Evolutionary conservation across 2,113 vertebrate genomes (phyloP).

Genomic region (Sceloporus tristichus): DNA sequence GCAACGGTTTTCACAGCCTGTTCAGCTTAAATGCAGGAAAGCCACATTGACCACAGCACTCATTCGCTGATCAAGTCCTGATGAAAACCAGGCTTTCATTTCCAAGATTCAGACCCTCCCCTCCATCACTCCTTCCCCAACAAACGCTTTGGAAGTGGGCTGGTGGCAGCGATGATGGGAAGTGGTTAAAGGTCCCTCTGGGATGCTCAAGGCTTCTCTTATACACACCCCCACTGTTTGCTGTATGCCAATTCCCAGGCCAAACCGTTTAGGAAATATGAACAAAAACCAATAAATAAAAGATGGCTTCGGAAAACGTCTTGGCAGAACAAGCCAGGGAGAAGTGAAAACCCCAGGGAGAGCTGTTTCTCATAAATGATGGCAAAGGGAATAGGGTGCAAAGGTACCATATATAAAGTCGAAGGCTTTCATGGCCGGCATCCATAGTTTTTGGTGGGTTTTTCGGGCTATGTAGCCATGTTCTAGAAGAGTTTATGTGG

Average conservation of each 20-base stretch:
- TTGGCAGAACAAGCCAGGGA: slow-evolving; percentile 53
- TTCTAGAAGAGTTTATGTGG: too few relatives aligned
- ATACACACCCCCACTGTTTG: slow-evolving; percentile 51
- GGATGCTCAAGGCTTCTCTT: slow-evolving; percentile 46
- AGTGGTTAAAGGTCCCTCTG: slow-evolving; percentile 46
- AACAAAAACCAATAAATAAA: slow-evolving; percentile 49
- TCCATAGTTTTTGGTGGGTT: too few relatives aligned
- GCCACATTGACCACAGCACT: slow-evolving; percentile 57
- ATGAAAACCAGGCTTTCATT: slow-evolving; percentile 60
- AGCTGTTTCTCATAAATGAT: slow-evolving; percentile 64
- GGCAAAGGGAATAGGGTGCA: slow-evolving; percentile 45
- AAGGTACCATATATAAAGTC: slow-evolving; percentile 64
- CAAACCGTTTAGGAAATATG: slow-evolving; percentile 61
- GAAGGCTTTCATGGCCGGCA: not conserved
- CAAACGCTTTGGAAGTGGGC: slow-evolving; percentile 15
- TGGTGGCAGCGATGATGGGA: slow-evolving; percentile 12
- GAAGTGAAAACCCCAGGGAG: slow-evolving; percentile 53
- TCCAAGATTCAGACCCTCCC: not conserved
- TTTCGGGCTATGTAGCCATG: too few relatives aligned
- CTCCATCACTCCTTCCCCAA: slow-evolving; percentile 30
- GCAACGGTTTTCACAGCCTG: slow-evolving; percentile 32
- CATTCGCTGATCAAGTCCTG: slow-evolving; percentile 66
- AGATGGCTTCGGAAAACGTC: slow-evolving; percentile 13
- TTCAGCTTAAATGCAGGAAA: slow-evolving; percentile 70
- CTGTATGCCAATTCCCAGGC: slow-evolving; percentile 48